Evolutionary conservation across 2,888 invertebrate genomes (phyloP), one percentile per base, ranked within the genome.

Genomic region (Celastrina argiolus): DNA sequence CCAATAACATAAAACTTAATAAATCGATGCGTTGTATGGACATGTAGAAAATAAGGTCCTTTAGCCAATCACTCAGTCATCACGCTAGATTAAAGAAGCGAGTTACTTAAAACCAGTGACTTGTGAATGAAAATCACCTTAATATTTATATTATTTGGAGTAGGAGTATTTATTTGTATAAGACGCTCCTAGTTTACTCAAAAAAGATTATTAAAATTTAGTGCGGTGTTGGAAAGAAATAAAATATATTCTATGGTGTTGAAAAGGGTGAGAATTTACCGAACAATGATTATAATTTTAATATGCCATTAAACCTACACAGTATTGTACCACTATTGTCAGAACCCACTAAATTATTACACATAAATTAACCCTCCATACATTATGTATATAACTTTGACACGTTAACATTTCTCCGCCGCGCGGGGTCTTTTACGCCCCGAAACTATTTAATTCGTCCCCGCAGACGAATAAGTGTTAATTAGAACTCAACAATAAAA

Each of bases 371-470:
- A 34, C 31, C 59, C 36, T 18, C 34, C 31, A 59, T 18, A 36
- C 16, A 58, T 58, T 16, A 34, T 36, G 59, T 34, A 59, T 28
- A 28, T 59, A 34, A 36, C 18, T 59, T 59, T 59, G 59, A 59
- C 59, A 59, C 36, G 18, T 59, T 36, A 59, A 59, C 59, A 34
- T 59, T 36, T 18, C 58, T 16, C 34, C 10, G 12, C 56, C 36
- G 26, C 28, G 56, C 26, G 58, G 36, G 59, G 59, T 16, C 18
- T 18, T 36, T 36, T 36, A 10, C 59, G 16, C 59, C 34, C n/a
- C 36, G 10, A 59, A 59, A 59, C 59, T 59, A 59, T 34, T 59
- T 59, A 34, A 59, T 59, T 59, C 59, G 36, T 16, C 36, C 59
- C 59, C 59, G 12, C 59, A 7, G 59, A 34, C 34, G 36, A 59